Percentiles rank a stretch among this genome's conserved stretches.
phyloP scores from a whole-genome alignment of 2,888 invertebrate genomes.

The Flabesymbios commensalis region DNA sequence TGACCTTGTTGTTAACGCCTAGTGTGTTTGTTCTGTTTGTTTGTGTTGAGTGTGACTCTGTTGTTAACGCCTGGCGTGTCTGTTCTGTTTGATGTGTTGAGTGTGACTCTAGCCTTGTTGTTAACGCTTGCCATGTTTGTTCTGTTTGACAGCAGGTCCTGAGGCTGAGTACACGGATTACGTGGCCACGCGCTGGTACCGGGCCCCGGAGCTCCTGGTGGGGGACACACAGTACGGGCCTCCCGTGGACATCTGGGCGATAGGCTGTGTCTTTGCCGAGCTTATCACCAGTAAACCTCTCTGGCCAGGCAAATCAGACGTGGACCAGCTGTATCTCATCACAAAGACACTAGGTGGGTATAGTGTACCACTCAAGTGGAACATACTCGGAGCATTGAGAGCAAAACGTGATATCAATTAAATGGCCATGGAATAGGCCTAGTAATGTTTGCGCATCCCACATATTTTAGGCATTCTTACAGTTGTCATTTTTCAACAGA shows the following conservation, averaged over 20 bases:
- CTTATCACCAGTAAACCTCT: slow-evolving; percentile 61
- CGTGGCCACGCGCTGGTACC: slow-evolving; percentile 98
- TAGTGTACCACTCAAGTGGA: not conserved
- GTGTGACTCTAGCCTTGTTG: not conserved
- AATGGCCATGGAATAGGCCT: no score
- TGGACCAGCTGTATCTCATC: slow-evolving; percentile 96
- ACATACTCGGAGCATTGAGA: no score
- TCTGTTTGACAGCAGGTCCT: slow-evolving; percentile 68
- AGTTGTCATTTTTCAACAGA: no score
- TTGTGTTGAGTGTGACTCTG: no score
- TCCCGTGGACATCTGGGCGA: slow-evolving; percentile 98
- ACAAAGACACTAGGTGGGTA: slow-evolving; percentile 81
- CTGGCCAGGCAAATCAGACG: slow-evolving; percentile 98
- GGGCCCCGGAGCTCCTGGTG: slow-evolving; percentile 94
- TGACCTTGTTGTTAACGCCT: no score
- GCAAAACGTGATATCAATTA: not conserved
- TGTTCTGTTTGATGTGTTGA: not conserved
- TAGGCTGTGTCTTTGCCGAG: slow-evolving; percentile 71
- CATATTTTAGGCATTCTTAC: no score
- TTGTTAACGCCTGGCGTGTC: not conserved
- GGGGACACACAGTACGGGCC: slow-evolving; percentile 80
- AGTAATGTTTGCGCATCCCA: no score
- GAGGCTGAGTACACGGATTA: slow-evolving; percentile 99
- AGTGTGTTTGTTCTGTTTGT: no score
- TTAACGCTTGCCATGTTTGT: not conserved